phyloP scores from a whole-genome alignment of 2,113 vertebrate genomes.

The Oreotrochilus melanogaster region DNA sequence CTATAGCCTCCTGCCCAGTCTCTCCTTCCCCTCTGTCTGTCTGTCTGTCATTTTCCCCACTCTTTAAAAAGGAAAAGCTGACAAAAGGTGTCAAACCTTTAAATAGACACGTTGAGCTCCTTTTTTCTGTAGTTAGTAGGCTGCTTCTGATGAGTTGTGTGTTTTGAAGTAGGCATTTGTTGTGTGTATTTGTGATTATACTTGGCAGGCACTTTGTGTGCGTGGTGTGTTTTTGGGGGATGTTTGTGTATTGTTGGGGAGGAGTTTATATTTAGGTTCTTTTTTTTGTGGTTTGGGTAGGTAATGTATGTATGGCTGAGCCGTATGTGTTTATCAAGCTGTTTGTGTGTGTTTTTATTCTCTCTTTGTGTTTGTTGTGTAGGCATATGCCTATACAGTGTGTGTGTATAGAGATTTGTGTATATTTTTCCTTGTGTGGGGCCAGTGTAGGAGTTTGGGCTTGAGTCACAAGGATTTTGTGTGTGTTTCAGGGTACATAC shows the following conservation, averaged over 20 bases:
- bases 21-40: background rate
- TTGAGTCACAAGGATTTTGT: slow-evolving; percentile 37
- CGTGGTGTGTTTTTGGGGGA: slow-evolving; percentile 49
- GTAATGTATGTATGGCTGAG: slow-evolving; percentile 40
- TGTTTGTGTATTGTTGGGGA: slow-evolving; percentile 65
- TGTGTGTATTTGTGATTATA: slow-evolving; percentile 37
- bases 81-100: background rate
- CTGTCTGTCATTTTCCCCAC: background rate
- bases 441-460: slow-evolving; percentile 47
- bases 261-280: slow-evolving; percentile 71
- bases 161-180: slow-evolving; percentile 48
- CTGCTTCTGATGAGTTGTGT: background rate
- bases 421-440: slow-evolving; percentile 24
- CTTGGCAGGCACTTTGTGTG: background rate
- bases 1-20: background rate
- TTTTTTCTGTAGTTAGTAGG: background rate
- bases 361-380: slow-evolving; percentile 44
- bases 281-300: slow-evolving; percentile 66
- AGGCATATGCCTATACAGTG: background rate
- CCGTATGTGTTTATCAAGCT: slow-evolving; percentile 37
- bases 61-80: slow-evolving; percentile 10
- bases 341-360: slow-evolving; percentile 16
- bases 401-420: background rate
- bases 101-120: background rate
- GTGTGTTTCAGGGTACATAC: slow-evolving; percentile 6